Base-by-base conservation (phyloP, 2,113 vertebrate species). In the Sakesphorus luctuosus region DNA sequence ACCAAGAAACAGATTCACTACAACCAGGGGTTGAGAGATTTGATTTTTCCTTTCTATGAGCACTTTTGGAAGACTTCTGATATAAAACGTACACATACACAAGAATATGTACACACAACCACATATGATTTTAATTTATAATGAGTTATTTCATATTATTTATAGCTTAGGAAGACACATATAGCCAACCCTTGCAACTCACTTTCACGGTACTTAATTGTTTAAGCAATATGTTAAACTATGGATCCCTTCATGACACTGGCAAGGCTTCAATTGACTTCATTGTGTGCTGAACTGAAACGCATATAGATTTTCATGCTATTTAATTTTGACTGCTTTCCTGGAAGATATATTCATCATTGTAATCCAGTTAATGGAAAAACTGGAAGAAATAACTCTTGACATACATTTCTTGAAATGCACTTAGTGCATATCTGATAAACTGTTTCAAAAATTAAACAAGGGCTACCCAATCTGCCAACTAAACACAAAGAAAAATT, bases 391-490 rank as follows among this genome's bases (percentile, higher is more conserved):
- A 83, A 55, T 29, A 59, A 67, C 46, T 18, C 66, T 14, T 13
- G 12, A 80, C 29, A 28, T 10, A 29, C 8, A 13, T n/a, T 87
- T 91, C 21, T 68, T 84, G 38, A 96, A 89, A 84, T 18, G 46
- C 25, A 40, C 49, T 81, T 52, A 63, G 11, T 13, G 43, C 31
- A 17, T 4, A 43, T 87, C 59, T 43, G 43, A 84, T 33, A 55
- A 66, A 78, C 25, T 43, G 35, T 38, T 94, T 59, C 31, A 84
- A 77, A 94, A 87, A 75, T 77, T 89, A 95, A 84, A 77, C 38
- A 33, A 11, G 11, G 31, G 24, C 18, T 50, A 55, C 24, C 11
- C 21, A 44, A 38, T 40, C 31, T 75, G 84, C 14, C 73, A 94
- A 71, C 58, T 71, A 90, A 92, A 93, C 35, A 81, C 14, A 25